A percentile compares a stretch with the other conserved stretches of the same genome.
Evolutionary conservation across 2,113 vertebrate genomes (phyloP).

Genomic region (Cathartes aura): DNA sequence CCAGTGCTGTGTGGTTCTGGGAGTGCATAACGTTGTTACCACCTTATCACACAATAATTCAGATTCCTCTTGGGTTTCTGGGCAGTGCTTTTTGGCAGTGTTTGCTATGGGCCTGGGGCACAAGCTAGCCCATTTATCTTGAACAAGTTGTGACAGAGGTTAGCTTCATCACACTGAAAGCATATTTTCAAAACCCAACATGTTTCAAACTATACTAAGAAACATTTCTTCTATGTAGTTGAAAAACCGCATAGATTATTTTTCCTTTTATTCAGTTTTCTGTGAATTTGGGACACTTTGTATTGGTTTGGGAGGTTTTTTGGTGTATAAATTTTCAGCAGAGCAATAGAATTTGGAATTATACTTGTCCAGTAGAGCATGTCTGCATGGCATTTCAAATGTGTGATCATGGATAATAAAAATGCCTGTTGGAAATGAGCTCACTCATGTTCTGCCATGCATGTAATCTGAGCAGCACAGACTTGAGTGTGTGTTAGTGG

Average conservation of each 20-base stretch:
- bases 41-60: background rate
- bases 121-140: background rate
- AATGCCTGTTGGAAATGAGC: background rate
- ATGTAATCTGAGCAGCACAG: background rate
- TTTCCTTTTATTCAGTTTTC: background rate
- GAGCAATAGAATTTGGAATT: background rate
- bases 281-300: background rate
- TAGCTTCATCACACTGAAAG: background rate
- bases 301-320: background rate
- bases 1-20: background rate
- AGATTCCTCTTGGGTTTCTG: background rate
- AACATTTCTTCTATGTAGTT: background rate
- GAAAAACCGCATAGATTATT: background rate
- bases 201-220: background rate
- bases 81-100: background rate
- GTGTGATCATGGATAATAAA: background rate
- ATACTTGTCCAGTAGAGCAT: background rate
- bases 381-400: background rate
- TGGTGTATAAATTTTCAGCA: background rate
- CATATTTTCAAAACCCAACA: background rate
- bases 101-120: background rate
- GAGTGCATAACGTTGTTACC: background rate
- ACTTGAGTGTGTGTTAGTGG: background rate
- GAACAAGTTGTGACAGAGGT: background rate
- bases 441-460: background rate